Conservation (phyloP, 2,888 invertebrate genomes). For the Trissoscelio sp. region DNA sequence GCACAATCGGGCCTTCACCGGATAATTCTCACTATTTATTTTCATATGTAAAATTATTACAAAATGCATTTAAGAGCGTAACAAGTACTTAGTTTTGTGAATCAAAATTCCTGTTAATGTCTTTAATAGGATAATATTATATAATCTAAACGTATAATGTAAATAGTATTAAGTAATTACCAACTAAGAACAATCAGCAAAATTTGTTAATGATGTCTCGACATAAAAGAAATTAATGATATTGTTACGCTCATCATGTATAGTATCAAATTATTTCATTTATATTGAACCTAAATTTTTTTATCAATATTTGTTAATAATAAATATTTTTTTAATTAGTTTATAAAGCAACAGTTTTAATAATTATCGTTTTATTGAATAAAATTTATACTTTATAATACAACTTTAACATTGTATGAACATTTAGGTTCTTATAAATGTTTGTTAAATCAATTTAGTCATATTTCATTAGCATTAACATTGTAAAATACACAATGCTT, state of each 20-base stretch:
- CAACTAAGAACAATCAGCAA: neutral
- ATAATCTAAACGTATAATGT: neutral
- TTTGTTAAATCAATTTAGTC: too few relatives aligned
- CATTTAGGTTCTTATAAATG: too few relatives aligned
- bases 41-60: constrained; percentile 16
- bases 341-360: too few relatives aligned
- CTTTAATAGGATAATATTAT: neutral
- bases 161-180: neutral
- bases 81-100: constrained; percentile 3
- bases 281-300: constrained; percentile 10
- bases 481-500: neutral
- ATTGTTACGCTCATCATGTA: constrained; percentile 15
- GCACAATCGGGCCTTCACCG: constrained; percentile 18
- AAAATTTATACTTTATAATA: neutral
- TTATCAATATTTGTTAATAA: neutral
- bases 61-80: constrained; percentile 3
- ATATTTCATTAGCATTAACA: too few relatives aligned
- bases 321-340: neutral
- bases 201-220: neutral
- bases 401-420: too few relatives aligned
- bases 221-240: neutral
- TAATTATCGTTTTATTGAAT: too few relatives aligned
- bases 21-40: constrained; percentile 41
- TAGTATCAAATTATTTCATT: constrained; percentile 1
- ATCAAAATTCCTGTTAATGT: neutral